These are phyloP conservation scores for Cyclophora punctaria DNA, from an alignment of 2,888 invertebrate genomes.

Conservation along the genomic window DNA sequence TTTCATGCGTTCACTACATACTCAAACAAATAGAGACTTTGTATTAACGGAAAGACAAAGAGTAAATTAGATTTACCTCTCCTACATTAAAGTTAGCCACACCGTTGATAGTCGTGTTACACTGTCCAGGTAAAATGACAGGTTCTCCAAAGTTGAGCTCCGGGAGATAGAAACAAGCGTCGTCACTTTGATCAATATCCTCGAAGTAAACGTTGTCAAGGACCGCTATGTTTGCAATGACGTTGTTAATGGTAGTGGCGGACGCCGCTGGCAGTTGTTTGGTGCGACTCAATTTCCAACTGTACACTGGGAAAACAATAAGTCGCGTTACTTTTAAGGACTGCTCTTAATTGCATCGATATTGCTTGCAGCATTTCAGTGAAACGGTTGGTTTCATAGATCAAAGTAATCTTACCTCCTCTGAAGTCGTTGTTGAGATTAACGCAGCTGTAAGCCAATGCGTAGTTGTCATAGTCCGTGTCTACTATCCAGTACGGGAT, in stretches of 20 bases:
- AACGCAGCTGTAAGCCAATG: constrained; percentile 77
- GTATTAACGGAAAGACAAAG: too few species aligned
- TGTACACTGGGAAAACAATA: constrained; percentile 39
- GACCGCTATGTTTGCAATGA: constrained; percentile 31
- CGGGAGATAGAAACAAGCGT: constrained; percentile 52
- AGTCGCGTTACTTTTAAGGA: too few species aligned
- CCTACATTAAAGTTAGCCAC: constrained; percentile 38
- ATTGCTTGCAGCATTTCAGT: too few species aligned
- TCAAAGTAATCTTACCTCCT: constrained; percentile 35
- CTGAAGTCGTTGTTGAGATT: constrained; percentile 37
- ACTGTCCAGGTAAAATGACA: constrained; percentile 46
- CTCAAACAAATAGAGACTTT: background rate
- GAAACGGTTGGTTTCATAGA: too few species aligned
- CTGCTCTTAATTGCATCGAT: too few species aligned
- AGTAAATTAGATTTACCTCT: constrained; percentile 28
- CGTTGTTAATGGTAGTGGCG: constrained; percentile 29
- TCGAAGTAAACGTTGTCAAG: constrained; percentile 44
- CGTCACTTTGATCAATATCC: constrained; percentile 38
- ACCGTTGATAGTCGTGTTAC: constrained; percentile 39
- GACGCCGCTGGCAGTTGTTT: constrained; percentile 26
- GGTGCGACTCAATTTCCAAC: constrained; percentile 57
- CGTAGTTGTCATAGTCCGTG: constrained; percentile 76
- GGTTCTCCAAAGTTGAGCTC: constrained; percentile 38
- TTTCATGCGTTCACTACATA: too few species aligned
- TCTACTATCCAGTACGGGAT: constrained; percentile 44